Base-by-base conservation (phyloP, 2,797 vertebrate species). In the Sebastes kiyomatsui region DNA sequence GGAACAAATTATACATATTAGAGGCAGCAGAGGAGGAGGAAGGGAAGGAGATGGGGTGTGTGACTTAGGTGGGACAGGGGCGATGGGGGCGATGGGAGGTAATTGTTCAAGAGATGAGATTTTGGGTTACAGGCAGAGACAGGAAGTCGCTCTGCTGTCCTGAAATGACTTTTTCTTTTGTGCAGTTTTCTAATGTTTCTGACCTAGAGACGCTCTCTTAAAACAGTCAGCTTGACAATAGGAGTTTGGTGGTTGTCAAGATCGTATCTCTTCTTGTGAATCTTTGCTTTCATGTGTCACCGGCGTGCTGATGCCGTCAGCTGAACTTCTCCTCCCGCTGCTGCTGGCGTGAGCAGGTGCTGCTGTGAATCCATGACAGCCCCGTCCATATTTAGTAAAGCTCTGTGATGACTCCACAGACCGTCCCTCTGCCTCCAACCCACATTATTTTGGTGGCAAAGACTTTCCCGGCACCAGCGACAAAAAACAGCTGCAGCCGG, bases 401-500 rank as follows among this genome's bases (percentile, higher is more conserved):
- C 83, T 75, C 46, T 85, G 88, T 89, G 85, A 86, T 58, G 77
- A 75, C 83, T 64, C 77, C 67, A 59, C 84, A 42, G 49, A 30
- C 81, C 33, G 32, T 75, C 82, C 65, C 66, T 74, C 88, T 86
- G 85, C 80, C 83, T 80, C 49, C 75, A 81, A 75, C 87, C 16
- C 38, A 80, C 89, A 93, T 92, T 95, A 94, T 95, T 95, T 94
- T 92, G 82, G 93, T 80, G 79, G 74, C 77, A 55, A 83, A 81
- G 84, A 74, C 80, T 92, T 90, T 90, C 83, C 87, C 75, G 78
- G 82, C 88, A 85, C 78, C 79, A 42, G 56, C 33, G 6, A 67
- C 79, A 58, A 16, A 64, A 16, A 90, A 94, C 95, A 95, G 95
- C 94, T 95, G 95, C 90, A 81, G 77, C 14, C 87, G 2, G 93